Conservation (phyloP, 2,797 vertebrate genomes). For the Sebastes aleutianus region DNA sequence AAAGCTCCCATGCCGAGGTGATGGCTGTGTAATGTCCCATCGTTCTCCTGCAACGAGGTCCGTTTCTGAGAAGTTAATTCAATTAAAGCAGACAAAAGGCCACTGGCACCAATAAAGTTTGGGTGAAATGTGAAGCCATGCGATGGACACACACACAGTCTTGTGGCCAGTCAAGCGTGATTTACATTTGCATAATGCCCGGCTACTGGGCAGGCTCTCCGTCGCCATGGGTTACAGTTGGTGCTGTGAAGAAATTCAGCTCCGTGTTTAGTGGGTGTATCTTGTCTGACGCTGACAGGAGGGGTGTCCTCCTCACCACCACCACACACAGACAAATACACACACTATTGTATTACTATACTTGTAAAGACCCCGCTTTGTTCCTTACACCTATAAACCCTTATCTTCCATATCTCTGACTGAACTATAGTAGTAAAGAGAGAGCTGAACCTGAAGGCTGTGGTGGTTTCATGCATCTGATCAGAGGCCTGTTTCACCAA, state of each 20-base stretch:
- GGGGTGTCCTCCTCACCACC: slow-evolving; percentile 1
- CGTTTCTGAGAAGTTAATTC: slow-evolving; percentile 68
- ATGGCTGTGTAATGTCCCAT: slow-evolving; percentile 38
- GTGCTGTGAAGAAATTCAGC: slow-evolving; percentile 44
- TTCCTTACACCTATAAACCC: neutral
- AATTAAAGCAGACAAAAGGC: slow-evolving; percentile 72
- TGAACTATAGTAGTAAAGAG: neutral
- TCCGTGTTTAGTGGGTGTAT: slow-evolving; percentile 22
- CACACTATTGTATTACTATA: neutral
- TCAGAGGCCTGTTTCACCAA: too few species aligned
- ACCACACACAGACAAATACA: slow-evolving; percentile 18
- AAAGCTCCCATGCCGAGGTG: slow-evolving; percentile 31
- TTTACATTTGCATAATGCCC: slow-evolving; percentile 64
- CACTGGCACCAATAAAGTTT: slow-evolving; percentile 64
- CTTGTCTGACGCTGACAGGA: slow-evolving; percentile 33
- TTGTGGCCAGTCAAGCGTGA: slow-evolving; percentile 51
- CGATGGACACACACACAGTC: slow-evolving; percentile 43
- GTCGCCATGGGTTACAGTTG: slow-evolving; percentile 62
- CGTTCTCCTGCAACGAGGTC: slow-evolving; percentile 56
- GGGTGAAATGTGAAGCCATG: slow-evolving; percentile 61
- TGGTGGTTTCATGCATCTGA: neutral
- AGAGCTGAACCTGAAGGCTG: neutral
- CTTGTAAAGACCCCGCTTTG: neutral
- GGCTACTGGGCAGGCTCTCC: slow-evolving; percentile 37
- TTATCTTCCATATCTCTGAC: neutral